Base-by-base conservation (phyloP, 2,113 vertebrate species). In the Enhydra lutris region DNA sequence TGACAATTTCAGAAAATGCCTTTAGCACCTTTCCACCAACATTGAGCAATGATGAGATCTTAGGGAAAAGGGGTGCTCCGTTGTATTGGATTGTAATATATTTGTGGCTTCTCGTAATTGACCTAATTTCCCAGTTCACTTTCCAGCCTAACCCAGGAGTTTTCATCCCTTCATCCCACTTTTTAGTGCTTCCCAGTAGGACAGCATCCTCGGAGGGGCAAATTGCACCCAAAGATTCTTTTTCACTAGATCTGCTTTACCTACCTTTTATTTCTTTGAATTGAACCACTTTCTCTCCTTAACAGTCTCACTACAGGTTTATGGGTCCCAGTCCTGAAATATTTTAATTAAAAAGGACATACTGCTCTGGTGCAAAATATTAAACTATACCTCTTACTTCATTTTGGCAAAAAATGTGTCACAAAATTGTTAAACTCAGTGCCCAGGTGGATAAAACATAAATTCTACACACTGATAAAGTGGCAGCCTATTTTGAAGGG, bases 271-370 rank as follows among this genome's bases (percentile, higher is more conserved):
- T 42, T 4, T 74, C 21, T 94, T 36, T 63, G 20, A 34, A 85
- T 74, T 31, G 4, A 84, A 67, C 6, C 21, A 12, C 7, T 36
- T 45, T 36, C 24, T 20, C 52, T 7, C 15, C n/a, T 83, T 63
- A 24, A 26, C 11, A 82, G 6, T 2, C 13, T 76, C 10, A 63
- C 0, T 52, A 2, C 0, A 50, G 4, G 0, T 23, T 36, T 36
- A 21, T 24, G 10, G 9, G 9, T 3, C 23, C 12, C 26, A 42
- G 12, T 47, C 6, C 15, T 91, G 21, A 23, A 57, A 93, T 93
- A 29, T 89, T 47, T 67, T 11, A 91, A 3, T 73, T 29, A 23
- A 47, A 86, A 81, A 36, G 7, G 7, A 82, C 50, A 82, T 14
- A 20, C 45, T 71, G 15, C 31, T 85, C 45, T 73, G 17, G 7